Evolutionary conservation across 1,140 invertebrate genomes (phyloP), one percentile per base, ranked within the genome.

Genomic region (Drosophila eugracilis): DNA sequence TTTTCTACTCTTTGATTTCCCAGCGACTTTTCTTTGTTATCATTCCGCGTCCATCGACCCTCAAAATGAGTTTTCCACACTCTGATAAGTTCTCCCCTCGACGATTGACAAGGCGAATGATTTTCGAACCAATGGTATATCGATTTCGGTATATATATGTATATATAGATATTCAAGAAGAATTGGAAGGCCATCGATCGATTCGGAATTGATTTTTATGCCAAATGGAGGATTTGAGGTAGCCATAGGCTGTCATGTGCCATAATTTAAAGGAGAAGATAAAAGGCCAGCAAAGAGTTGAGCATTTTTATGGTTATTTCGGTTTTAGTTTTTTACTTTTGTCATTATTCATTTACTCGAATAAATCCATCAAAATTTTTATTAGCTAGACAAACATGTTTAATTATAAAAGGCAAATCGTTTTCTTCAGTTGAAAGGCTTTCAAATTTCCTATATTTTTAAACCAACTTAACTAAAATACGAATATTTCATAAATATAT

Each of bases 21-120:
- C 28, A 34, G 22, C 39, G 15, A 26, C 28, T 26, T 9, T 32
- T 7, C 1, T 30, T 60, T 65, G 60, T 65, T 65, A 65, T 65
- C 55, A 65, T 65, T 67, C n/a, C 60, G 36, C 21, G 63, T 67
- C 28, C 59, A 37, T 44, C 60, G 63, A 66, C 63, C 63, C 59
- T 30, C 21, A n/a, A 28, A 65, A 67, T 59, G 21, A 15, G 54
- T 63, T 63, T 50, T 41, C 26, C 53, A 19, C 15, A 14, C 15
- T 28, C 50, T 60, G 60, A 65, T 65, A 65, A 65, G 24, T 65
- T 15, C 10, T 14, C 19, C 30, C 10, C 4, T 2, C 59, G 54
- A 60, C 28, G 60, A 65, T 62, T 62, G 60, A 65, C 55, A 36
- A n/a, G 41, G 14, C 57, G 12, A 15, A 12, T 14, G 19, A 30